Percentiles rank a stretch among this genome's conserved stretches.
Conservation (phyloP, 1,140 invertebrate genomes). For the Maconellicoccus hirsutus region DNA sequence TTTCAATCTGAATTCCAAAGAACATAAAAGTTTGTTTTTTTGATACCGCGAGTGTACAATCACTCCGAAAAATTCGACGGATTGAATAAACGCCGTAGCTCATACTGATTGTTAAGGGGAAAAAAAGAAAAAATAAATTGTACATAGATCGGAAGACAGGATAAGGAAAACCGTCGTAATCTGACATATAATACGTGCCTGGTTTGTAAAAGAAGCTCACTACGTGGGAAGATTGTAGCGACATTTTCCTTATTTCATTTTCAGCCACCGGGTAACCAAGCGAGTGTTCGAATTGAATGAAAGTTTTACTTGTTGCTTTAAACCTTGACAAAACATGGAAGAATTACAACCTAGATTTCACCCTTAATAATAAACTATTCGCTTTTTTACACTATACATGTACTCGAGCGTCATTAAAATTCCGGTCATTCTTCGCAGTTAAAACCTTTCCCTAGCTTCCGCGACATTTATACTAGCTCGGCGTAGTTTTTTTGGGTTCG, state of each 20-base stretch:
- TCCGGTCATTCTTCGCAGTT: background rate
- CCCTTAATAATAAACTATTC: constrained; percentile 9
- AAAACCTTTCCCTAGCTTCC: background rate
- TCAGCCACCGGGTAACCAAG: constrained; percentile 1
- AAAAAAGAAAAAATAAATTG: background rate
- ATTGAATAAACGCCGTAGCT: too few species aligned
- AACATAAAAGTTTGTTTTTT: too few species aligned
- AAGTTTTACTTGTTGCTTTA: constrained; percentile 4
- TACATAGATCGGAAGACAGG: background rate
- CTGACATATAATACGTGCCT: constrained; percentile 4
- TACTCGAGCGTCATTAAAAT: background rate
- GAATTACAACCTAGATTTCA: constrained; percentile 9
- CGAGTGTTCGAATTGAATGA: background rate
- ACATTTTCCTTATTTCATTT: constrained; percentile 5
- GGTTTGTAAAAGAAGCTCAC: background rate
- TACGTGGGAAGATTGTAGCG: constrained; percentile 1
- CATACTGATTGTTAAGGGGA: too few species aligned
- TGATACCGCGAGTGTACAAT: too few species aligned
- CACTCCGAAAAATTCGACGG: too few species aligned
- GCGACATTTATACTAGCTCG: background rate
- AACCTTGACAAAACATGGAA: constrained; percentile 8
- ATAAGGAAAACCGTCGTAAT: constrained; percentile 8
- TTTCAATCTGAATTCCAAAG: too few species aligned
- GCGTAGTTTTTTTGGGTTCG: too few species aligned
- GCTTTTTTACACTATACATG: background rate